Percentiles rank a stretch among this genome's conserved stretches.
These are phyloP conservation scores for Clamator glandarius DNA, from an alignment of 2,797 vertebrate genomes.

Conservation along the genomic window DNA sequence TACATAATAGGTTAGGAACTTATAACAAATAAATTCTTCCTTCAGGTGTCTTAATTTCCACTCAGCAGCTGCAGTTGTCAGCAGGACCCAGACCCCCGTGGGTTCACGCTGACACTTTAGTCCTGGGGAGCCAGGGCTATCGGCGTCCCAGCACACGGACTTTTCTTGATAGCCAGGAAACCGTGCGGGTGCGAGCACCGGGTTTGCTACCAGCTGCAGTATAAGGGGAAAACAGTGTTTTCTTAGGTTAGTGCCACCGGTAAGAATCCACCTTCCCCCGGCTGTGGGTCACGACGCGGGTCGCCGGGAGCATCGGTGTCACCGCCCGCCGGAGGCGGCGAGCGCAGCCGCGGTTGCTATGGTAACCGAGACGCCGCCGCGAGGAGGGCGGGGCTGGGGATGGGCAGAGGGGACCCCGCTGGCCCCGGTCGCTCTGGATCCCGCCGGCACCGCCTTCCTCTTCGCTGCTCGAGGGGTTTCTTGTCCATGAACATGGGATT, in stretches of 20 bases:
- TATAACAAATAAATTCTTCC: too few relatives aligned
- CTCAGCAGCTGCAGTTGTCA: rapidly evolving
- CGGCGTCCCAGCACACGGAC: rapidly evolving
- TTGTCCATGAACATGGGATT: rapidly evolving
- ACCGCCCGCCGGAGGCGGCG: too few relatives aligned
- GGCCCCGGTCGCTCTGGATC: too few relatives aligned
- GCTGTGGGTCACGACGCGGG: rapidly evolving
- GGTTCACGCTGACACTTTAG: rapidly evolving
- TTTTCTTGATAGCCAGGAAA: rapidly evolving
- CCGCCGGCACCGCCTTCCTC: neutral
- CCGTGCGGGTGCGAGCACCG: rapidly evolving
- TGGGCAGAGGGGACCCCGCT: too few relatives aligned
- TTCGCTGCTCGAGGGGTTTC: too few relatives aligned
- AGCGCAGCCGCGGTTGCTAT: slow-evolving; percentile 34
- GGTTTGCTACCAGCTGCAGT: neutral
- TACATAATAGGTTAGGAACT: too few relatives aligned
- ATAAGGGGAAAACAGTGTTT: rapidly evolving
- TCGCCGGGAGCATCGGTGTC: too few relatives aligned
- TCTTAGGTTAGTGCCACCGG: rapidly evolving
- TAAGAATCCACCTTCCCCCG: neutral
- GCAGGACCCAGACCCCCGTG: rapidly evolving
- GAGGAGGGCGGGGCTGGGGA: too few relatives aligned
- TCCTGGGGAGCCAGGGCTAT: too few relatives aligned
- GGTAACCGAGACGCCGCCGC: neutral
- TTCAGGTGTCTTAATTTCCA: neutral